Conservation (phyloP, 2,888 invertebrate genomes). For the Oscheius onirici region DNA sequence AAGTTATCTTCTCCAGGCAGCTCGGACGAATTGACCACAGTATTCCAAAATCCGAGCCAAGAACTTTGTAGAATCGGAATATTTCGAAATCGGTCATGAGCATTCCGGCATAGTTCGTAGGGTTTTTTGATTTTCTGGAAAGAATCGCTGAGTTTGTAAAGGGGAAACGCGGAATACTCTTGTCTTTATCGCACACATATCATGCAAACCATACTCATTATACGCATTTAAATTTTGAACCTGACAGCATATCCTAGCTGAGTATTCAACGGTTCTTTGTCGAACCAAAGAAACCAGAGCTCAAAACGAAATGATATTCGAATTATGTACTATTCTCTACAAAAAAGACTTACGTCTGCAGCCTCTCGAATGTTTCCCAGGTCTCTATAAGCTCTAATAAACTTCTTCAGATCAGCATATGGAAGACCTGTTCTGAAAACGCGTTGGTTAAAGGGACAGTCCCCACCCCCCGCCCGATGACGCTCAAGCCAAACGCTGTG, state of each 20-base stretch:
- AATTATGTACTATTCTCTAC: too few relatives aligned
- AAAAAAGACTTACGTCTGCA: neutral
- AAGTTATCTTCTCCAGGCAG: neutral
- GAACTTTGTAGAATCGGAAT: neutral
- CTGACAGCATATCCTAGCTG: too few relatives aligned
- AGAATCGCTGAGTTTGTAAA: too few relatives aligned
- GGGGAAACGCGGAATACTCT: too few relatives aligned
- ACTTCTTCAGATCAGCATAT: neutral
- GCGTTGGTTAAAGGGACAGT: too few relatives aligned
- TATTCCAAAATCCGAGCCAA: conserved; percentile 5
- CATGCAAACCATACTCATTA: too few relatives aligned
- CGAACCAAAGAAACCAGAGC: too few relatives aligned
- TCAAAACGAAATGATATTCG: too few relatives aligned
- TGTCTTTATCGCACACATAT: too few relatives aligned
- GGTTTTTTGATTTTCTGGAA: conserved; percentile 6
- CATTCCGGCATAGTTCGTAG: neutral
- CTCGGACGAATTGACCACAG: neutral
- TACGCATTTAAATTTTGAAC: neutral
- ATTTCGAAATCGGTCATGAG: neutral
- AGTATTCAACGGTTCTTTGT: too few relatives aligned
- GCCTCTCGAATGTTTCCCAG: neutral
- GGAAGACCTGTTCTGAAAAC: neutral
- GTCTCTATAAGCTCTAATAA: neutral
- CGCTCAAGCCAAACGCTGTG: too few relatives aligned
- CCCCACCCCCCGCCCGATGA: too few relatives aligned